Evolutionary conservation across 2,888 invertebrate genomes (phyloP).

Genomic region (Epsilonema sp.): DNA sequence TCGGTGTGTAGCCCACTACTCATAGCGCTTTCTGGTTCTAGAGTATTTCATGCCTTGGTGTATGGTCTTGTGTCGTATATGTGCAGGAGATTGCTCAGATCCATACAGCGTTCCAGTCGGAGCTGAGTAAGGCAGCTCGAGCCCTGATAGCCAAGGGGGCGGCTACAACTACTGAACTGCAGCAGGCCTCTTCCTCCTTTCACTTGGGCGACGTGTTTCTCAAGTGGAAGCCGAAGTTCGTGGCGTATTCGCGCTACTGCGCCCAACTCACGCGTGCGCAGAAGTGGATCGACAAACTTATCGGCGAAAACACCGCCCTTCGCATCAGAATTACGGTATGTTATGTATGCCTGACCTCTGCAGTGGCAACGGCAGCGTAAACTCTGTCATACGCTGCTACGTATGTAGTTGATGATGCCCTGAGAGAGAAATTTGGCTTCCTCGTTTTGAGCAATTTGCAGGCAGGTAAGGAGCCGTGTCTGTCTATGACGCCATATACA

Average conservation of each 20-base stretch:
- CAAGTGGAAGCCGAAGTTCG: constrained; percentile 66
- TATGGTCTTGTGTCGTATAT: no score
- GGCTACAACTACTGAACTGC: neutral
- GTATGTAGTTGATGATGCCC: no score
- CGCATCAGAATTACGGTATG: constrained; percentile 49
- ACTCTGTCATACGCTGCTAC: no score
- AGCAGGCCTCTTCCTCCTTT: neutral
- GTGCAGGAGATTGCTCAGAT: constrained; percentile 63
- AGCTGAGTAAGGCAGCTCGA: constrained; percentile 46
- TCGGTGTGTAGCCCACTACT: no score
- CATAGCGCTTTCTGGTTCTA: no score
- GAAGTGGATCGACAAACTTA: constrained; percentile 54
- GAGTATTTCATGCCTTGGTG: no score
- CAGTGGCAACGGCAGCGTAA: no score
- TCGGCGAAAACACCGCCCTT: constrained; percentile 45
- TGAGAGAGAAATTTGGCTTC: no score
- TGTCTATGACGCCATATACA: no score
- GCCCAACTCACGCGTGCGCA: constrained; percentile 77
- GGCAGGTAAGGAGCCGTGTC: no score
- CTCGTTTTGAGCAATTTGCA: no score
- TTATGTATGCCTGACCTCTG: neutral
- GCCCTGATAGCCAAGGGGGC: neutral
- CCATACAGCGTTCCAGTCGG: constrained; percentile 60
- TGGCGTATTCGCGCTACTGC: constrained; percentile 87
- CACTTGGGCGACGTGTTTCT: constrained; percentile 56